Percentiles rank a stretch among this genome's conserved stretches.
phyloP scores from a whole-genome alignment of 2,888 invertebrate genomes.

The Drosophila nigritarsus region DNA sequence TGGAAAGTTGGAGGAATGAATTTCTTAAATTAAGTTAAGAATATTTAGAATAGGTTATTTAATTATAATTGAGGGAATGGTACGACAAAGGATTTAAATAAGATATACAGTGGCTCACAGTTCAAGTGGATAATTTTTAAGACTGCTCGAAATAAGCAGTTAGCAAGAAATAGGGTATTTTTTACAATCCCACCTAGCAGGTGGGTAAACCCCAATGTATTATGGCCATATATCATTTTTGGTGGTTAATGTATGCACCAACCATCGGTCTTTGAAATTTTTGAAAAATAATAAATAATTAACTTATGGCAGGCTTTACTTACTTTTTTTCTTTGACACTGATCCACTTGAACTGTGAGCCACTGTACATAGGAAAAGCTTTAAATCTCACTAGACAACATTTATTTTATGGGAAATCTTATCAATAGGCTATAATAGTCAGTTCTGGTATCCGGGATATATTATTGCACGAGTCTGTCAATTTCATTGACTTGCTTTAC shows the following conservation, averaged over 20 bases:
- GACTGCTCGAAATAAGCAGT: no score
- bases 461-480: not conserved
- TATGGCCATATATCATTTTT: no score
- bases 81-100: not conserved
- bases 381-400: not conserved
- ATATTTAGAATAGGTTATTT: not conserved
- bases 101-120: not conserved
- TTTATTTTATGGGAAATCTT: not conserved
- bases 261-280: no score
- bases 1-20: not conserved
- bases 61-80: not conserved
- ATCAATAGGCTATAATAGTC: not conserved
- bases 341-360: no score
- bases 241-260: no score
- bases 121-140: no score
- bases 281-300: no score
- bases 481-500: not conserved
- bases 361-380: not conserved
- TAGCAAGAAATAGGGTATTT: no score
- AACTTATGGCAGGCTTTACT: no score
- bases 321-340: no score
- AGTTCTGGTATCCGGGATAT: not conserved
- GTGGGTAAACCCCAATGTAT: no score
- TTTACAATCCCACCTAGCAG: no score
- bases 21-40: not conserved